Base-by-base conservation (phyloP, 2,113 vertebrate species). In the Stictonetta naevosa region DNA sequence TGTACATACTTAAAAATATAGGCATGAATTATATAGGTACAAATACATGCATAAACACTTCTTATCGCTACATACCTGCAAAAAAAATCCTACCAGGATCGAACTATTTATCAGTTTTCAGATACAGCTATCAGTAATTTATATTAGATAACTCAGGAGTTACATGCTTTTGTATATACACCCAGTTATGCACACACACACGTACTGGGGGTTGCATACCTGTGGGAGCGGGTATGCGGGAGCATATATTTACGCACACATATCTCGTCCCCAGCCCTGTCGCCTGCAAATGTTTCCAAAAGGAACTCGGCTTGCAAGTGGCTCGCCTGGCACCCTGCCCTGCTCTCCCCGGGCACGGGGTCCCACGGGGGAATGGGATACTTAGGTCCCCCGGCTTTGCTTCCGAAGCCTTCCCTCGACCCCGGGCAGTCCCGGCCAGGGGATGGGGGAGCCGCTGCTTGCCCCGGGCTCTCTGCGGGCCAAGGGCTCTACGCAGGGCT, bases 271-370 rank as follows among this genome's bases (percentile, higher is more conserved):
- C 86, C 88, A 83, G n/a, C 60, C 60, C 72, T 63, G 76, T 46
- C 72, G 75, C 73, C 88, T 94, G 72, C 44, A 93, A 94, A 94
- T 92, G 59, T 58, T 90, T 92, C 76, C 73, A 73, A 94, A 88
- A 86, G 67, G 83, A 95, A 36, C 68, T 73, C 60, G 40, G 60
- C 75, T 80, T 88, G 73, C 68, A 80, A 92, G 92, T 42, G 88
- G 62, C 63, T 92, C 79, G 48, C 62, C 78, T 87, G 23, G 5
- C 59, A 46, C 68, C 83, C 68, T 74, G 53, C 44, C 68, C 73
- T 69, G 19, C 50, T 55, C 60, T 50, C 34, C 44, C 44, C 38
- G 15, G 62, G 38, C 78, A 48, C 46, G 46, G 46, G 20, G 20
- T 20, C 20, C 36, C 38, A 40, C 7, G 17, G 18, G 17, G 38